A percentile compares a stretch with the other conserved stretches of the same genome.
Conservation (phyloP, 2,888 invertebrate species). For the Himalopsyche japonica region DNA sequence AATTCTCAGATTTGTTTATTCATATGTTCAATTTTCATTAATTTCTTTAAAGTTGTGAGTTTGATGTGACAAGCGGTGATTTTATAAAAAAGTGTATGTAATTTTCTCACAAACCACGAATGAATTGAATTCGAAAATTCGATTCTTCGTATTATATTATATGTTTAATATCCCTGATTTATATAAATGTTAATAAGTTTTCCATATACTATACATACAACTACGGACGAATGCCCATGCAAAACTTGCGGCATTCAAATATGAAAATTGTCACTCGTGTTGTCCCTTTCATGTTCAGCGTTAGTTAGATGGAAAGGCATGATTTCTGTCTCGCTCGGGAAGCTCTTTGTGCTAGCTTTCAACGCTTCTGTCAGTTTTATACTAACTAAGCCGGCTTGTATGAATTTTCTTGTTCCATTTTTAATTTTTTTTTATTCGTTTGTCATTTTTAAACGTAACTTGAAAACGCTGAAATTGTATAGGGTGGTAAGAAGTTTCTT, state of each 20-base stretch:
- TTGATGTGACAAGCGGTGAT: no score
- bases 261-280: background rate
- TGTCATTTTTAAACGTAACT: slow-evolving; percentile 38
- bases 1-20: no score
- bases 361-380: background rate
- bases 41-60: no score
- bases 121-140: no score
- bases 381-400: background rate
- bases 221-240: slow-evolving; percentile 21
- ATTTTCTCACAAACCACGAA: no score
- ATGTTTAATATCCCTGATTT: background rate
- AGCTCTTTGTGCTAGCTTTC: background rate
- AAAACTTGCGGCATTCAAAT: slow-evolving; percentile 26
- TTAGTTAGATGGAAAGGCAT: background rate
- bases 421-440: slow-evolving; percentile 35
- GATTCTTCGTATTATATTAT: no score
- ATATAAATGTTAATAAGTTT: background rate
- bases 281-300: background rate
- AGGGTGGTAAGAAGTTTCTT: background rate
- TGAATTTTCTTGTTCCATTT: background rate
- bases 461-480: slow-evolving; percentile 21
- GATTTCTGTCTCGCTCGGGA: background rate
- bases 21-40: no score
- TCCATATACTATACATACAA: slow-evolving; percentile 7
- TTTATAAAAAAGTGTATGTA: no score